These are phyloP conservation scores for Trachelus iudaicus DNA, from an alignment of 2,888 invertebrate species.

Conservation along the genomic window DNA sequence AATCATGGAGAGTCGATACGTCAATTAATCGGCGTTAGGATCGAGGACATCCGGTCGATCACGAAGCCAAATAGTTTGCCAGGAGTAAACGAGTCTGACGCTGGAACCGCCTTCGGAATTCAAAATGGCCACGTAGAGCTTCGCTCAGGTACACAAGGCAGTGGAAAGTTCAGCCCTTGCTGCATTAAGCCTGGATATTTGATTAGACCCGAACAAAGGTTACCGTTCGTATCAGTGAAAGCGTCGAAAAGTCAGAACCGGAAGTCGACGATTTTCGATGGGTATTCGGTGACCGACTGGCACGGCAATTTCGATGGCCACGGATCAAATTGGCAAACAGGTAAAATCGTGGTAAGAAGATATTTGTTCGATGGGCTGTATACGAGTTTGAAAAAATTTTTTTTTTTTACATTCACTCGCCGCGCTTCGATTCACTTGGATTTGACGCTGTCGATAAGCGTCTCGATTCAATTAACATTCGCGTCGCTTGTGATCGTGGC, in stretches of 20 bases:
- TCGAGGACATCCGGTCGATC: background rate
- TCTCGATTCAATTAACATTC: background rate
- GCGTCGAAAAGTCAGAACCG: background rate
- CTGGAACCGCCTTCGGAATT: background rate
- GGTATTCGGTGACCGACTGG: background rate
- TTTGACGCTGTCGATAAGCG: background rate
- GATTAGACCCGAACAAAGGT: background rate
- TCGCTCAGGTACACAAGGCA: background rate
- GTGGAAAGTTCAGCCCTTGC: background rate
- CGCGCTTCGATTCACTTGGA: background rate
- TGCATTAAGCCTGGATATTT: background rate
- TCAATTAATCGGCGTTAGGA: background rate
- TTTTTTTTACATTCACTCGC: background rate
- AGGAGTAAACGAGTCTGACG: background rate
- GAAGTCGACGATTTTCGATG: background rate
- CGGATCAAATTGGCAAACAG: background rate
- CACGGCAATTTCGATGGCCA: background rate
- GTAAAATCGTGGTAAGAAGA: background rate
- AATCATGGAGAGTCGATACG: background rate
- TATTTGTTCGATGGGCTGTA: background rate
- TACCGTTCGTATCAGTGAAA: background rate
- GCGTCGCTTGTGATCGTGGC: background rate
- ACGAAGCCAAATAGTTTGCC: background rate
- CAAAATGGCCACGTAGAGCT: background rate
- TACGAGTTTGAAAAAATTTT: background rate